Percentiles rank a stretch among this genome's conserved stretches.
Conservation (phyloP, 2,797 vertebrate genomes). For the Lithobates pipiens region DNA sequence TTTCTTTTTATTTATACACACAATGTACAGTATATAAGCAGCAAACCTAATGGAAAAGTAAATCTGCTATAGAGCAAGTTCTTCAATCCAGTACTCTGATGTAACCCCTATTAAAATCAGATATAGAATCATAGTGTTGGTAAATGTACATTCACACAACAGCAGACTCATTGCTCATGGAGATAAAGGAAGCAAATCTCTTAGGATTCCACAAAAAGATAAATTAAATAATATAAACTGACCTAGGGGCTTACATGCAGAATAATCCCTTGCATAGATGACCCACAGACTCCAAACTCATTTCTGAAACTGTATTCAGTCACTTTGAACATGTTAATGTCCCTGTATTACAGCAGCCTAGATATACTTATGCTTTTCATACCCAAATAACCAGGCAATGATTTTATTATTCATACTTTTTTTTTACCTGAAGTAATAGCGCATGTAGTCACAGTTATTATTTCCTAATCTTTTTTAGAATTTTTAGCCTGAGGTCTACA, state of each 20-base stretch:
- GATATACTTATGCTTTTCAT: slow-evolving; percentile 72
- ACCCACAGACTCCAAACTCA: slow-evolving; percentile 70
- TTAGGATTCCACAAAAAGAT: slow-evolving; percentile 68
- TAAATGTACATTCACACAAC: slow-evolving; percentile 56
- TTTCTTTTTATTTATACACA: too few relatives aligned
- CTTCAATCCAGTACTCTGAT: slow-evolving; percentile 39
- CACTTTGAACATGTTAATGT: slow-evolving; percentile 70
- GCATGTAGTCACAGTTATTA: slow-evolving; percentile 75
- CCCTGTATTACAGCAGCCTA: slow-evolving; percentile 67
- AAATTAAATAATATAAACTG: slow-evolving; percentile 78
- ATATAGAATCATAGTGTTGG: slow-evolving; percentile 45
- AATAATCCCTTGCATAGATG: slow-evolving; percentile 74
- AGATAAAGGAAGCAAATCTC: slow-evolving; percentile 68
- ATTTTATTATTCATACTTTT: slow-evolving; percentile 80
- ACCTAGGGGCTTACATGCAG: slow-evolving; percentile 71
- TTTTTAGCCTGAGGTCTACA: slow-evolving; percentile 51
- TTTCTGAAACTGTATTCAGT: slow-evolving; percentile 68
- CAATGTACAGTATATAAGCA: too few relatives aligned
- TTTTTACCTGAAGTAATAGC: slow-evolving; percentile 79
- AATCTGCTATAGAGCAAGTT: not conserved
- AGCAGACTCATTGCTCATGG: slow-evolving; percentile 64
- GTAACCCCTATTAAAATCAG: slow-evolving; percentile 59
- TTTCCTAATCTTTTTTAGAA: slow-evolving; percentile 73
- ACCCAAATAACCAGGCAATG: slow-evolving; percentile 76
- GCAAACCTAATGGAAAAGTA: not conserved